Conservation (phyloP, 2,113 vertebrate species). For the Silurus meridionalis region DNA sequence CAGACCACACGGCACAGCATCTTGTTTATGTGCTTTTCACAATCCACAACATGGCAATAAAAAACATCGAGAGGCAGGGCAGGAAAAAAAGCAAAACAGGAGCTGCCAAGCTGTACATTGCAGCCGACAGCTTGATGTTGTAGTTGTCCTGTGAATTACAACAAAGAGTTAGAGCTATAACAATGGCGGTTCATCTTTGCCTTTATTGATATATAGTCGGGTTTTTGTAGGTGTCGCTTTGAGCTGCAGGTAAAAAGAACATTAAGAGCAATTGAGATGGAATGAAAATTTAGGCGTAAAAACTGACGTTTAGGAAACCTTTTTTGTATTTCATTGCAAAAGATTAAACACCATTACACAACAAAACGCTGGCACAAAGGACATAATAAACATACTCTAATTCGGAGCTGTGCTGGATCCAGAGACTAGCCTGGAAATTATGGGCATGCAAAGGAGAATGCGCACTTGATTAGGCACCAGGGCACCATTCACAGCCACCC, state of each 20-base stretch:
- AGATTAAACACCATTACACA: background rate
- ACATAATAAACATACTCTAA: background rate
- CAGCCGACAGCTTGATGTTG: conserved; percentile 64
- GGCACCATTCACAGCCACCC: too few species aligned
- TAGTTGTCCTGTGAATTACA: conserved; percentile 75
- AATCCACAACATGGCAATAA: conserved; percentile 41
- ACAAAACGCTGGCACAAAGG: background rate
- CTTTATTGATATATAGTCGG: background rate
- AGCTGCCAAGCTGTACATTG: conserved; percentile 64
- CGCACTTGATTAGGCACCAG: background rate
- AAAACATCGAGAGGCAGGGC: conserved; percentile 30
- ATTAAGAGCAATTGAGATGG: background rate
- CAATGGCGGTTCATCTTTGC: conserved; percentile 60
- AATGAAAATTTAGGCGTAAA: too few species aligned
- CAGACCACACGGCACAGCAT: conserved; percentile 21
- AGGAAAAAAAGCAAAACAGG: conserved; percentile 49
- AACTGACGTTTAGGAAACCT: background rate
- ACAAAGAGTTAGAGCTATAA: conserved; percentile 69
- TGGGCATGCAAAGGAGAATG: background rate
- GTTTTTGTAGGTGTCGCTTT: background rate
- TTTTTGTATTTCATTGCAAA: background rate
- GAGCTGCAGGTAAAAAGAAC: background rate
- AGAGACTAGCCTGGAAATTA: background rate
- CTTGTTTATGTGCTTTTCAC: conserved; percentile 33
- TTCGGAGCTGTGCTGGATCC: background rate